A percentile compares a stretch with the other conserved stretches of the same genome.
Conservation (phyloP, 2,797 vertebrate genomes). For the Sternarchorhynchus goeldii region DNA sequence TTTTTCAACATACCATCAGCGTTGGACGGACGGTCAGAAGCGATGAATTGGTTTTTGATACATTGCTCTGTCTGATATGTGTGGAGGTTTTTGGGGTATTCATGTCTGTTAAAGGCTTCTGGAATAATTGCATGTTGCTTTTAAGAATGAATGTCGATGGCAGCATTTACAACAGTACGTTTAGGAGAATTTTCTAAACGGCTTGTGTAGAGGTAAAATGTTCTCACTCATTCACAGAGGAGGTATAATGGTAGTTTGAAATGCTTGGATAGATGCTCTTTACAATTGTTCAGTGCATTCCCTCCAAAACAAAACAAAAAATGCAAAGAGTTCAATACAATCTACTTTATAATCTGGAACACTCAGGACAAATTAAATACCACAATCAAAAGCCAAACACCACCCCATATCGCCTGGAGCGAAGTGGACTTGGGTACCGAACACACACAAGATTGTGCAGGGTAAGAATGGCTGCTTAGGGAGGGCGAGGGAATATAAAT, state of each 20-base stretch:
- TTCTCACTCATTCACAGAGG: no score
- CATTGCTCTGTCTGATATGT: no score
- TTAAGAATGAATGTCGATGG: not conserved
- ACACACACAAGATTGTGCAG: conserved; percentile 39
- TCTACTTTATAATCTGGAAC: not conserved
- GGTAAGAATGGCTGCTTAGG: conserved; percentile 31
- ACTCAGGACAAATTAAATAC: not conserved
- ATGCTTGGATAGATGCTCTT: no score
- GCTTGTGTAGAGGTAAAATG: no score
- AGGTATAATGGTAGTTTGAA: no score
- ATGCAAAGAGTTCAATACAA: not conserved
- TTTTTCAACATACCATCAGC: conserved; percentile 3
- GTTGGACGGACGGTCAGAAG: not conserved
- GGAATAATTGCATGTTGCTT: not conserved
- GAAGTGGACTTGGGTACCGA: conserved; percentile 31
- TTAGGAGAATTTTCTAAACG: not conserved
- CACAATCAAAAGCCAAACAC: conserved; percentile 2
- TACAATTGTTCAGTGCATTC: no score
- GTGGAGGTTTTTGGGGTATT: not conserved
- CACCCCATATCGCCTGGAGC: not conserved
- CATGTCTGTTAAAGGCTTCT: not conserved
- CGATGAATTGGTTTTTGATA: not conserved
- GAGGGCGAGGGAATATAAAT: conserved; percentile 52
- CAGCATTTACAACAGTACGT: not conserved
- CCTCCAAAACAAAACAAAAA: not conserved